Evolutionary conservation across 2,113 vertebrate genomes (phyloP), one percentile per base, ranked within the genome.

Genomic region (Thermophis baileyi): DNA sequence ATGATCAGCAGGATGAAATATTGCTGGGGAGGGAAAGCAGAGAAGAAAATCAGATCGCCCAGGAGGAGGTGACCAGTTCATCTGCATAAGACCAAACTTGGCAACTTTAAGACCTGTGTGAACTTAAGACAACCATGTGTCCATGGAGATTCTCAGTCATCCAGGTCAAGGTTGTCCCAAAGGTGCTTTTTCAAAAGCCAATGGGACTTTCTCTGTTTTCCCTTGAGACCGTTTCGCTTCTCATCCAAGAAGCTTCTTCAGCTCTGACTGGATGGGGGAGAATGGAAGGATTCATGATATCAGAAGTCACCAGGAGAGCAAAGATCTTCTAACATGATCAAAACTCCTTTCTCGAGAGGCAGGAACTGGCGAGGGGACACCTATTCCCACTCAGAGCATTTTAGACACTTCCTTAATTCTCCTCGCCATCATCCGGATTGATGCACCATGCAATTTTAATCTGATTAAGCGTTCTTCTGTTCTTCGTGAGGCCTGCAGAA

Each of bases 1-100:
- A 99, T 99, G 95, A 99, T 99, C 93, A 99, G 98, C 93, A 99
- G 98, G 92, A 98, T 99, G 97, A 99, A 99, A 97, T 99, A 99
- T 94, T 99, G 99, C 99, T 99, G 98, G 0, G 4, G 69, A 89
- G 91, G 54, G 69, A 94, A 20, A 69, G 85, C 0, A 2, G 2
- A 35, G 12, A 4, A 1, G 86, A 95, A 40, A 47, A 81, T 4
- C 0, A 86, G 4, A 1, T 35, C 50, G 1, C 6, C 16, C 47
- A n/a, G 87, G 16, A 22, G 49, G 14, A 53, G 30, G 1, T 6
- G 85, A 7, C 0, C 49, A 0, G 1, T 24, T 14, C 51, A 12
- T 6, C 20, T 50, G 47, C 16, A 69, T 11, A 12, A 22, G 18
- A 6, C 3, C 24, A n/a, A 69, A 69, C 30, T 6, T n/a, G 12